phyloP scores from a whole-genome alignment of 1,140 invertebrate species.

The Drosophila ironensis region DNA sequence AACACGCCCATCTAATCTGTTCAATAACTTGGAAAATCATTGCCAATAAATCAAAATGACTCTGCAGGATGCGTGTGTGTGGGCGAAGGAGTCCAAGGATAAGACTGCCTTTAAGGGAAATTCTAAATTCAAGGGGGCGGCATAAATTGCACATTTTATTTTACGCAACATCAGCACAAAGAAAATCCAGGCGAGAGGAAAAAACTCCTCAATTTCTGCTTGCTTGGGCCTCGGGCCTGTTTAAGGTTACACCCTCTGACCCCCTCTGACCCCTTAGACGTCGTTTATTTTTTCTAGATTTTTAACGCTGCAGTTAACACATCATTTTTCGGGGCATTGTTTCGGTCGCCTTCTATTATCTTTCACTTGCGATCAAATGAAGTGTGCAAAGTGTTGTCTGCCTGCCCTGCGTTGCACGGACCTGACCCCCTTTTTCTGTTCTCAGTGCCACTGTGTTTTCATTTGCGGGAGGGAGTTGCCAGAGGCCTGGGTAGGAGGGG shows the following conservation, averaged over 20 bases:
- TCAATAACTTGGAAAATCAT: constrained; percentile 81
- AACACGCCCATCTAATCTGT: constrained; percentile 77
- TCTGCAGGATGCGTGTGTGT: constrained; percentile 67
- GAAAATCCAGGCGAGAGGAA: constrained; percentile 27
- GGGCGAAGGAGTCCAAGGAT: constrained; percentile 21
- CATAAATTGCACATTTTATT: constrained; percentile 67
- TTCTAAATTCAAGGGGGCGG: constrained; percentile 64
- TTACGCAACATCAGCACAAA: constrained; percentile 70
- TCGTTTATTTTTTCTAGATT: constrained; percentile 35
- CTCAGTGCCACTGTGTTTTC: neutral
- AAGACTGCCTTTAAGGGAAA: constrained; percentile 37
- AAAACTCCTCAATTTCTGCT: constrained; percentile 4
- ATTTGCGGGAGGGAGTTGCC: neutral
- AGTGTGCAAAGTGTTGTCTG: constrained; percentile 63
- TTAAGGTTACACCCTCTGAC: constrained; percentile 10
- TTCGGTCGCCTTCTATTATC: constrained; percentile 61
- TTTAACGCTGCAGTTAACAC: constrained; percentile 75
- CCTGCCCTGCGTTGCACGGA: neutral
- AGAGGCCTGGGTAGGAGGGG: too few relatives aligned
- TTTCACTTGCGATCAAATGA: constrained; percentile 77
- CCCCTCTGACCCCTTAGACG: neutral
- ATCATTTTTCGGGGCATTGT: constrained; percentile 61
- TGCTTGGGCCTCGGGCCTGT: constrained; percentile 4
- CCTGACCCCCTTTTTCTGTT: neutral
- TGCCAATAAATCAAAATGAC: constrained; percentile 81